These are phyloP conservation scores for Gonioctena quinquepunctata DNA, from an alignment of 1,140 invertebrate species.

Conservation along the genomic window DNA sequence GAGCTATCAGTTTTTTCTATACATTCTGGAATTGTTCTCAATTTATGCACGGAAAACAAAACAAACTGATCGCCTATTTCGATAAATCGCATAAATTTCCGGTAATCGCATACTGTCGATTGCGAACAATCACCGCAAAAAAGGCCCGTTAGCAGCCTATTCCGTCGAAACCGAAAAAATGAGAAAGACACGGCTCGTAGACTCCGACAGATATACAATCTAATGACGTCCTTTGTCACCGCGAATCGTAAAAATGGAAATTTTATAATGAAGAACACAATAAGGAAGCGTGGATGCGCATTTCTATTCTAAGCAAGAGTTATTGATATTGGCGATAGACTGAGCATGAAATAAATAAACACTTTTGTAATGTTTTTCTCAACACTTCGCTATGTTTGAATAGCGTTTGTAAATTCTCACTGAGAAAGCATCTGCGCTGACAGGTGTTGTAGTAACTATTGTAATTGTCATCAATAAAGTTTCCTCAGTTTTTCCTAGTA, in stretches of 20 bases:
- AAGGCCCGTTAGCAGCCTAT: background rate
- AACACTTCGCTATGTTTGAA: background rate
- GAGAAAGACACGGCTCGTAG: background rate
- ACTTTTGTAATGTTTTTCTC: background rate
- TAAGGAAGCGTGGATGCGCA: background rate
- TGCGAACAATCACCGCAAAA: background rate
- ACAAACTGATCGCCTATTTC: background rate
- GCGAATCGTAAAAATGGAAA: background rate
- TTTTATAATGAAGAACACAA: background rate
- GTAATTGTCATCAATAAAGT: no score
- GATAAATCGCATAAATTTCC: background rate
- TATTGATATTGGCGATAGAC: background rate
- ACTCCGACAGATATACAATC: background rate
- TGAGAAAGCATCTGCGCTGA: background rate
- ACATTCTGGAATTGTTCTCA: no score
- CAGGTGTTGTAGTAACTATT: background rate
- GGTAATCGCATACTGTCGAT: background rate
- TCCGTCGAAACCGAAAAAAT: background rate
- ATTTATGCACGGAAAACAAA: no score
- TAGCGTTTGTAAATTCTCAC: background rate
- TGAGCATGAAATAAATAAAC: background rate
- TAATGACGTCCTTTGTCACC: background rate
- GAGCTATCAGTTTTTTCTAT: no score
- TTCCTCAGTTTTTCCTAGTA: no score
- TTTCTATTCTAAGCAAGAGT: background rate